These are phyloP conservation scores for Hemibagrus wyckioides DNA, from an alignment of 2,113 vertebrate species.

Conservation along the genomic window DNA sequence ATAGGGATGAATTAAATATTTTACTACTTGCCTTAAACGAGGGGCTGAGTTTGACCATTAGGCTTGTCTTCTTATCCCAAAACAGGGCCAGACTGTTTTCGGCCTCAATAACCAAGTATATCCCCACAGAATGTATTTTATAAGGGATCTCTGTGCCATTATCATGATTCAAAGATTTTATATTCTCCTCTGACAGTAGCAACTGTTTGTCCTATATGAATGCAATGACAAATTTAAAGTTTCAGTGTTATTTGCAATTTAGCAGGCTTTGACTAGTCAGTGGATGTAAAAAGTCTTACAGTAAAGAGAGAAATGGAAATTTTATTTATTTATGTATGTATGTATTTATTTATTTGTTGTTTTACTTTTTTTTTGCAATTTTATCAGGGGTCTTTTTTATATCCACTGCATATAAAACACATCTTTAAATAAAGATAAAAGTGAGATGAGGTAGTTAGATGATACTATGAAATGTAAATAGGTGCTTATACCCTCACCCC, in stretches of 20 bases:
- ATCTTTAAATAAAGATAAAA: too few relatives aligned
- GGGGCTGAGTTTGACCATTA: constrained; percentile 82
- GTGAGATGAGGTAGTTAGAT: background rate
- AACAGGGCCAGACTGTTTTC: constrained; percentile 77
- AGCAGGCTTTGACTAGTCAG: background rate
- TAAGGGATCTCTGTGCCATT: constrained; percentile 72
- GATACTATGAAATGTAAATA: background rate
- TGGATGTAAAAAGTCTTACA: background rate
- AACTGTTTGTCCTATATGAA: constrained; percentile 80
- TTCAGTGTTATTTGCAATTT: background rate
- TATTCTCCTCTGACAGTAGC: constrained; percentile 74
- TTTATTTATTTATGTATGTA: too few relatives aligned
- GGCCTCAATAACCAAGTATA: constrained; percentile 85
- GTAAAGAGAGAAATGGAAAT: background rate
- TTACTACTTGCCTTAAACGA: constrained; percentile 77
- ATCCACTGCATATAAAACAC: background rate
- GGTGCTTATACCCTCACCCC: constrained; percentile 71
- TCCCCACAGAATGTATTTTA: constrained; percentile 80
- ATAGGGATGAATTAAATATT: background rate
- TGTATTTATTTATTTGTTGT: too few relatives aligned
- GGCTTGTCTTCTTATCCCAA: constrained; percentile 88
- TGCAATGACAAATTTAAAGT: constrained; percentile 17
- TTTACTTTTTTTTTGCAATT: background rate
- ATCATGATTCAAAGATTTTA: constrained; percentile 72
- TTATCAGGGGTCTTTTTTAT: background rate